A percentile compares a stretch with the other conserved stretches of the same genome.
These are phyloP conservation scores for Callocephalon fimbriatum DNA, from an alignment of 2,113 vertebrate genomes.

Conservation along the genomic window DNA sequence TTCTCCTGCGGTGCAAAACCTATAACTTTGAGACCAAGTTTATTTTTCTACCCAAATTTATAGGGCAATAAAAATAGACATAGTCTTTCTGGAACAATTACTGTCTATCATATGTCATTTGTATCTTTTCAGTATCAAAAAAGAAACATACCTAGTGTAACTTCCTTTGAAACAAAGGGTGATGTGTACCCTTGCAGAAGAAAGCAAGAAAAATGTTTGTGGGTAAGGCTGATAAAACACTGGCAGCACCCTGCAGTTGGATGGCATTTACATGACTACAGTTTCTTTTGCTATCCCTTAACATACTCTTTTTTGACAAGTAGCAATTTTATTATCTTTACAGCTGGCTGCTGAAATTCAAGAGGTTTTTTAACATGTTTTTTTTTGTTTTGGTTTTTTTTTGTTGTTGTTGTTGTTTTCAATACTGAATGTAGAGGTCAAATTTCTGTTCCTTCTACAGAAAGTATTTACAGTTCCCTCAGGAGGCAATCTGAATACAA, in stretches of 20 bases:
- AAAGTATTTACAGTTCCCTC: background rate
- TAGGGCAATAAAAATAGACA: background rate
- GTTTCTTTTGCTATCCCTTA: background rate
- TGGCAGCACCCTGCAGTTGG: background rate
- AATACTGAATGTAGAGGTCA: background rate
- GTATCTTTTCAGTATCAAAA: background rate
- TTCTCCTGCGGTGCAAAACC: background rate
- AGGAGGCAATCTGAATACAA: background rate
- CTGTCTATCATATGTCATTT: background rate
- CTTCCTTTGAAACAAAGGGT: background rate
- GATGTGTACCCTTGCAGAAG: background rate
- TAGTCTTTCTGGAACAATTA: background rate
- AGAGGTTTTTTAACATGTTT: background rate
- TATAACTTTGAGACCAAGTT: background rate
- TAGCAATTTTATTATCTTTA: slow-evolving; percentile 28
- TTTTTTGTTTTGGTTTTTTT: background rate
- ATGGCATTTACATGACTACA: background rate
- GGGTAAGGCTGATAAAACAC: background rate
- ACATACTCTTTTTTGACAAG: background rate
- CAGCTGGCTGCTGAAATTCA: background rate
- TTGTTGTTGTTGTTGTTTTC: background rate
- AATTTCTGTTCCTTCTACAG: background rate
- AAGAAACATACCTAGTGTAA: background rate
- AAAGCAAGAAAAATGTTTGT: background rate
- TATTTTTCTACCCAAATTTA: background rate